Evolutionary conservation across 1,140 invertebrate species (phyloP).

Genomic region (Tetramorium simillimum): DNA sequence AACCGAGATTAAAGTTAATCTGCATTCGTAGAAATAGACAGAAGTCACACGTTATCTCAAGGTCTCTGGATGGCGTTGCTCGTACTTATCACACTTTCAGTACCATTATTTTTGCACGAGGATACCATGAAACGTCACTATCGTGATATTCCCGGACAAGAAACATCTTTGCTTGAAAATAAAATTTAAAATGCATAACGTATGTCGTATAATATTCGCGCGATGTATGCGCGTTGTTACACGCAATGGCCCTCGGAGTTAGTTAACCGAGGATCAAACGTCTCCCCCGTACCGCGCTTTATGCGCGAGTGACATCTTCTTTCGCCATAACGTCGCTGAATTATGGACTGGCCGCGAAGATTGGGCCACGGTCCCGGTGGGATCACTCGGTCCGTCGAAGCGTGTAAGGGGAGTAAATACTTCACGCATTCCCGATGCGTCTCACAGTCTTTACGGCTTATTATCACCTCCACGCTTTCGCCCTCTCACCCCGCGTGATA

Average conservation of each 20-base stretch:
- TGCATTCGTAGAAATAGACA: too few species aligned
- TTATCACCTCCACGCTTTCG: slow-evolving; percentile 81
- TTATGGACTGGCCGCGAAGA: slow-evolving; percentile 63
- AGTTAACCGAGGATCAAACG: slow-evolving; percentile 31
- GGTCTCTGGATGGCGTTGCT: too few species aligned
- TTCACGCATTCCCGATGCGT: slow-evolving; percentile 80
- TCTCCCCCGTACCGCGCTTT: neutral
- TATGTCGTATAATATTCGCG: neutral
- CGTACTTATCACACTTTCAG: too few species aligned
- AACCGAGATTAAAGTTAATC: too few species aligned
- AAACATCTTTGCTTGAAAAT: too few species aligned
- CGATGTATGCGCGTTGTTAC: neutral
- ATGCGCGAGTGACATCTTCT: slow-evolving; percentile 51
- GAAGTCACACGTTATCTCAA: too few species aligned
- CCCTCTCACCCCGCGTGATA: slow-evolving; percentile 75
- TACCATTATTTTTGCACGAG: too few species aligned
- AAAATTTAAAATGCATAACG: neutral
- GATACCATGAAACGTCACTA: too few species aligned
- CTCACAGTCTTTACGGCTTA: slow-evolving; percentile 82
- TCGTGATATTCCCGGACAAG: too few species aligned
- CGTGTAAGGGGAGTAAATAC: slow-evolving; percentile 69
- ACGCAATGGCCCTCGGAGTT: neutral
- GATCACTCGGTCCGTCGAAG: slow-evolving; percentile 58
- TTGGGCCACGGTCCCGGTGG: slow-evolving; percentile 41
- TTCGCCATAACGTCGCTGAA: slow-evolving; percentile 67